Percentiles rank a stretch among this genome's conserved stretches.
These are phyloP conservation scores for Callionymus lyra DNA, from an alignment of 2,113 vertebrate species.

Conservation along the genomic window DNA sequence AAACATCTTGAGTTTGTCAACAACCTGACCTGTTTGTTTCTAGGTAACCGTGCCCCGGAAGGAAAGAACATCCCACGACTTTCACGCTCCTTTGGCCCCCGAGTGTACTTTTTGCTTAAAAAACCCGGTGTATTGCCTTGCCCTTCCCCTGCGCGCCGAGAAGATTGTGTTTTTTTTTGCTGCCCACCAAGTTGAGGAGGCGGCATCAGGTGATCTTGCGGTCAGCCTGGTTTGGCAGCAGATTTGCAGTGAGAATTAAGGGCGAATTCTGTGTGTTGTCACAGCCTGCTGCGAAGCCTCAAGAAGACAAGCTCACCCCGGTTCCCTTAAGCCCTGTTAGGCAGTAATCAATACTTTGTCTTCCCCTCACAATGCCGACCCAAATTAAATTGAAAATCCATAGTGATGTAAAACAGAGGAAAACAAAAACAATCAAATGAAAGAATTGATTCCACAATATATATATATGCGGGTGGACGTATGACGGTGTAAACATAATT, in stretches of 20 bases:
- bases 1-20: conserved; percentile 55
- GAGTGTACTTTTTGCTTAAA: conserved; percentile 32
- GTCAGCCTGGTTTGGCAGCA: conserved; percentile 26
- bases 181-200: conserved; percentile 24
- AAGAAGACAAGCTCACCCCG: conserved; percentile 41
- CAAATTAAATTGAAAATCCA: conserved; percentile 65
- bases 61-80: conserved; percentile 36
- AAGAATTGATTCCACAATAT: conserved; percentile 45
- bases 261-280: conserved; percentile 38
- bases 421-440: conserved; percentile 59
- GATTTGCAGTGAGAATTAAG: conserved; percentile 42
- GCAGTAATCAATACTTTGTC: conserved; percentile 59
- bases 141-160: conserved; percentile 11
- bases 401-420: conserved; percentile 55
- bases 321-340: conserved; percentile 48
- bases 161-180: conserved; percentile 11
- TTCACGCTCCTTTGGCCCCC: conserved; percentile 23
- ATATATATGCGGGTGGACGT: conserved; percentile 31
- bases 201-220: conserved; percentile 25
- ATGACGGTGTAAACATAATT: conserved; percentile 37
- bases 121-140: conserved; percentile 18
- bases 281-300: conserved; percentile 41
- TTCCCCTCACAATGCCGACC: conserved; percentile 54
- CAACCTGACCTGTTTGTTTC: conserved; percentile 38
- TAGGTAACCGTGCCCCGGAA: conserved; percentile 17